Evolutionary conservation across 2,888 invertebrate species (phyloP).

Genomic region (Noctua janthina): DNA sequence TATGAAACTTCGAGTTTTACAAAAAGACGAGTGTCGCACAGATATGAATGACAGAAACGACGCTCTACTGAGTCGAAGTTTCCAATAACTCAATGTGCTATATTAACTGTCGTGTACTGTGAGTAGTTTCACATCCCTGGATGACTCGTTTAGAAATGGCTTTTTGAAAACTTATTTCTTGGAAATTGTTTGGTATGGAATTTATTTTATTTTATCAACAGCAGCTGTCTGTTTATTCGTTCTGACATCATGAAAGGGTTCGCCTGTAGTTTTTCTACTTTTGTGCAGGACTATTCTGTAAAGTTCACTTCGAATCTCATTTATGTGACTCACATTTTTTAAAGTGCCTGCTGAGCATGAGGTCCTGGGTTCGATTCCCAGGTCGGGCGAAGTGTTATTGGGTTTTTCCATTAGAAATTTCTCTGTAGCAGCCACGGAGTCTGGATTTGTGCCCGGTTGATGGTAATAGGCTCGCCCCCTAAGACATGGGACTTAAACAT

Average conservation of each 20-base stretch:
- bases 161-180: neutral
- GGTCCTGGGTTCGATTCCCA: too few species aligned
- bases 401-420: too few species aligned
- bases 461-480: too few species aligned
- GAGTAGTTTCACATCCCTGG: neutral
- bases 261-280: neutral
- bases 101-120: neutral
- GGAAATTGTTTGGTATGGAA: neutral
- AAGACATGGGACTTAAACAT: too few species aligned
- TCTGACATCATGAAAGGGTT: neutral
- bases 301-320: neutral
- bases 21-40: neutral
- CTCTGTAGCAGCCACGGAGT: too few species aligned
- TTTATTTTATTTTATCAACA: slow-evolving; percentile 2
- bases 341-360: too few species aligned
- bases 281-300: neutral
- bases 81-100: neutral
- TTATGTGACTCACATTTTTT: too few species aligned
- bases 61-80: neutral
- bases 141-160: neutral
- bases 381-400: too few species aligned
- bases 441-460: too few species aligned
- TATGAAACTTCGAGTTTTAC: neutral
- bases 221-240: neutral
- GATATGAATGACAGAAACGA: neutral